phyloP scores from a whole-genome alignment of 2,797 vertebrate genomes.

The Falco concolor region DNA sequence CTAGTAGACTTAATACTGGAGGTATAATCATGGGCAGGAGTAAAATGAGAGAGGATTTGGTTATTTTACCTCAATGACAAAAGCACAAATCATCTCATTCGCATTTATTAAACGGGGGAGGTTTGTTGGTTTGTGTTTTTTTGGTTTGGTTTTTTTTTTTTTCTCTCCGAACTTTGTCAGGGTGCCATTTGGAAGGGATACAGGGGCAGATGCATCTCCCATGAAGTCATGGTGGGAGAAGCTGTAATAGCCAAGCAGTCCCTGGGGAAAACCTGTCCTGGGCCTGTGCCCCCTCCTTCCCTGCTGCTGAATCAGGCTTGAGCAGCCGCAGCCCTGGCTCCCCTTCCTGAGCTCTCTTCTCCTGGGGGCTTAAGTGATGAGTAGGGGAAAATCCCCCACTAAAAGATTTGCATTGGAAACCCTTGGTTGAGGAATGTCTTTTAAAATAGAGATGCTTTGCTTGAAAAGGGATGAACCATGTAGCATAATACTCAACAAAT shows the following conservation, averaged over 20 bases:
- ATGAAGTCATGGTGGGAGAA: background rate
- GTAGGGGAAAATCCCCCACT: constrained; percentile 34
- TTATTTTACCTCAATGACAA: background rate
- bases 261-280: background rate
- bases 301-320: background rate
- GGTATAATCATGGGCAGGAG: background rate
- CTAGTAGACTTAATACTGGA: background rate
- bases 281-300: background rate
- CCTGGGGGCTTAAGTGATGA: background rate
- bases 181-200: background rate
- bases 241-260: background rate
- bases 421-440: constrained; percentile 9
- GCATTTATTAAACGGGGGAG: background rate
- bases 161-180: accelerated
- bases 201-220: background rate
- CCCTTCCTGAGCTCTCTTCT: background rate
- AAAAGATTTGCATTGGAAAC: constrained; percentile 35
- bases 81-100: background rate
- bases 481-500: constrained; percentile 44
- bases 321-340: background rate
- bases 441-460: constrained; percentile 48
- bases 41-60: background rate
- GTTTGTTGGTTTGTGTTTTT: accelerated
- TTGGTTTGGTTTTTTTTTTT: background rate
- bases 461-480: constrained; percentile 29